Evolutionary conservation across 2,888 invertebrate species (phyloP).

Genomic region (Harpalus rubripes): DNA sequence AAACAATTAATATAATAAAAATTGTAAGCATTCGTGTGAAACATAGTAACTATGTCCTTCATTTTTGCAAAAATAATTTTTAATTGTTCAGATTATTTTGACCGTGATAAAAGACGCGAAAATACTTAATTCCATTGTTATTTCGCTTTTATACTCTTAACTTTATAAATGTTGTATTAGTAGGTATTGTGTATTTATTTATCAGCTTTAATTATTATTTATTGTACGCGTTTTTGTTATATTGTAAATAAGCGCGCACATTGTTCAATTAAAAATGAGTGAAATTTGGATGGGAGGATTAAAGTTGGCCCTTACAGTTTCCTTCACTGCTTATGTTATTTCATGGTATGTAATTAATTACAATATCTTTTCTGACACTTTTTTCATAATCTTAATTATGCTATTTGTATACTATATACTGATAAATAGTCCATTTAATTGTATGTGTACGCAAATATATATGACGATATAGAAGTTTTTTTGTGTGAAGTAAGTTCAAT

Average conservation of each 20-base stretch:
- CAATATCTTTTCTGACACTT: no score
- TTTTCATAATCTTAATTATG: no score
- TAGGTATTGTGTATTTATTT: not conserved
- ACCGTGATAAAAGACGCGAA: constrained; percentile 28
- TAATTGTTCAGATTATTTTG: constrained; percentile 35
- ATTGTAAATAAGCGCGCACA: not conserved
- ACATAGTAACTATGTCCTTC: constrained; percentile 23
- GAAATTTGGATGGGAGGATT: constrained; percentile 83
- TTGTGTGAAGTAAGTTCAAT: no score
- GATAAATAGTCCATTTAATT: no score
- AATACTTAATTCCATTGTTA: constrained; percentile 14
- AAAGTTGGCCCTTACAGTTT: constrained; percentile 83
- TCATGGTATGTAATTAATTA: constrained; percentile 77
- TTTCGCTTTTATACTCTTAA: not conserved
- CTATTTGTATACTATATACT: no score
- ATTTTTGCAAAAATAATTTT: constrained; percentile 17
- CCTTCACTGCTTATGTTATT: constrained; percentile 82
- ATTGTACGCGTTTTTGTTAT: constrained; percentile 1
- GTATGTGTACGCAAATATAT: no score
- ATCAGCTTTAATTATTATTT: constrained; percentile 3
- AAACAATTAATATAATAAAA: constrained; percentile 7
- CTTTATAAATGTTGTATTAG: not conserved
- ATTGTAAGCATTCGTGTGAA: not conserved
- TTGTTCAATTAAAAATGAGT: constrained; percentile 78
- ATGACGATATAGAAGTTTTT: no score